Base-by-base conservation (phyloP, 2,888 invertebrate species). In the Erebia epiphron region DNA sequence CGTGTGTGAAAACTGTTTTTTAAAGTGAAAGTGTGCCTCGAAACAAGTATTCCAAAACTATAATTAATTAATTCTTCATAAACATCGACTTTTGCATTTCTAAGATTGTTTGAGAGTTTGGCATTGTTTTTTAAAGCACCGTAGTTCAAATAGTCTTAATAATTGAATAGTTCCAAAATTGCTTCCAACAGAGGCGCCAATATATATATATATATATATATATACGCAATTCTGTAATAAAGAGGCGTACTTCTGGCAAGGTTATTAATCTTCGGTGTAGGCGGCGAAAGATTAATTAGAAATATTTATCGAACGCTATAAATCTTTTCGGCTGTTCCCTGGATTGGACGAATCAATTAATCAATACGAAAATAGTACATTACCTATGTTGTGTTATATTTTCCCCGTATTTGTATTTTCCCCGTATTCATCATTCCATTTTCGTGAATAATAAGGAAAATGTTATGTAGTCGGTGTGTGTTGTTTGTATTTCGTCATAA, bases 271-370 rank as follows among this genome's bases (percentile, higher is more conserved):
- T 69, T 70, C 60, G 60, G 57, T 54, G 71, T 69, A 67, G 68
- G 69, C 67, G 71, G 65, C 62, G 70, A 67, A 71, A 68, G 67
- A 78, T 76, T 78, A 76, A 76, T 77, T 75, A 76, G 73, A 75
- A 77, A 75, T 76, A 76, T 76, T 76, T 76, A 77, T 75, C 67
- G 70, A 66, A 50, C 46, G 67, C 58, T 67, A 73, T 75, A 75
- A 75, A 75, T 75, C 75, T 74, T 71, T 71, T 70, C 46, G 54
- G 52, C 50, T 35, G 70, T 72, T 64, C 50, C 54, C 66, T 68
- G 70, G 60, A 68, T 64, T 66, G 63, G 58, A 57, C 16, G 16
- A 56, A 64, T 67, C 66, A 67, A 72, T 72, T 74, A 66, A 74
- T 70, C 68, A 67, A 62, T 54, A 11, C n/a, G 8, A 56, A 63